Base-by-base conservation (phyloP, 2,888 invertebrate genomes). In the Drosophila maculinotata region DNA sequence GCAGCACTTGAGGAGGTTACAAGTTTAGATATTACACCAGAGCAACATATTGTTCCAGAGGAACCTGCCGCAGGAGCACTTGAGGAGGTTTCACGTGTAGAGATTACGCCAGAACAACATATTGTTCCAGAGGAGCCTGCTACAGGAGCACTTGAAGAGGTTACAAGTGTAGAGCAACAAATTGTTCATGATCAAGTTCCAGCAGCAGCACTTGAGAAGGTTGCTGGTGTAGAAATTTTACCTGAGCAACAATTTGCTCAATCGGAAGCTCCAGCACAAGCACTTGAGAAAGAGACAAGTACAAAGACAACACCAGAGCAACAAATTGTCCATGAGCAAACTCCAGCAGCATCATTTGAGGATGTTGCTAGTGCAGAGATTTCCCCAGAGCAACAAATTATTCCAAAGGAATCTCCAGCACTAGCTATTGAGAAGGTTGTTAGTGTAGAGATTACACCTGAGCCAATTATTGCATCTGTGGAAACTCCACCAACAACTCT, bases 1-100 rank as follows among this genome's bases (percentile, higher is more conserved):
- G 30, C 35, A 39, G 12, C 39, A 20, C 31, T 15, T 15, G 42
- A 42, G 42, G 30, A 48, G 23, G 28, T 38, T 10, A 7, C 20
- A 20, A 0, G 12, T 12, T 1, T 6, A 12, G 51, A 51, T 12
- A 10, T 1, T n/a, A 4, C 20, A 20, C 20, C 4, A 20, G 20
- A 20, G 20, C 20, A 2, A 20, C 20, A 20, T 20, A 20, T n/a
- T 17, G 10, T 0, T 7, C 7, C 17, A 7, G 28, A 3, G 4
- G 45, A n/a, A 31, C 5, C 20, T 14, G 9, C 25, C 1, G 7
- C 15, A 31, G 17, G 12, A 3, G n/a, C n/a, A n/a, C 33, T 4
- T 26, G 30, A 38, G 6, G 51, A 25, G 20, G n/a, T 8, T 14
- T 14, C 23, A 12, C 8, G 6, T 20, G 8, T 4, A 9, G n/a